Percentiles rank a stretch among this genome's conserved stretches.
These are phyloP conservation scores for Spermophilus dauricus DNA, from an alignment of 2,113 vertebrate genomes.

Conservation along the genomic window DNA sequence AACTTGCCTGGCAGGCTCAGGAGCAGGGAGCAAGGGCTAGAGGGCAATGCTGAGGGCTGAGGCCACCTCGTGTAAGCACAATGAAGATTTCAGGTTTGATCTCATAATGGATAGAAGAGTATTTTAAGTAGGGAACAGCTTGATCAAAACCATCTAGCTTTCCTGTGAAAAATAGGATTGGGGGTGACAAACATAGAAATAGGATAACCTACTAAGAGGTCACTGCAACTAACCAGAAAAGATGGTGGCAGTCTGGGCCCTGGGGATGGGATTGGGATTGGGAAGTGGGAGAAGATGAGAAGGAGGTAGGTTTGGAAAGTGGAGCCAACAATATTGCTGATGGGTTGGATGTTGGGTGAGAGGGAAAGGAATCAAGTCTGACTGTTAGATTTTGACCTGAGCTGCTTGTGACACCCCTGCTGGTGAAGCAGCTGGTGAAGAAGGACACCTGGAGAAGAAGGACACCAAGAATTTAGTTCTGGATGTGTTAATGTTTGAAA, in stretches of 20 bases:
- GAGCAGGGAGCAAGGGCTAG: no score
- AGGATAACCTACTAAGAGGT: neutral
- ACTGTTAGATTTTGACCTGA: neutral
- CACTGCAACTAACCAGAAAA: neutral
- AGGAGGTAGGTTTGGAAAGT: neutral
- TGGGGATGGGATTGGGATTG: no score
- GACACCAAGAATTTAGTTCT: neutral
- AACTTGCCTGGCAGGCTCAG: neutral
- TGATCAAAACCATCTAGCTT: neutral
- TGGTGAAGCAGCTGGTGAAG: no score
- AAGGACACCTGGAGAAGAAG: no score
- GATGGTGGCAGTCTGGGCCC: neutral
- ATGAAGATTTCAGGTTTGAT: neutral
- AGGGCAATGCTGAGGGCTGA: no score
- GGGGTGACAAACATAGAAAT: neutral
- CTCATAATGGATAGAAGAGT: no score
- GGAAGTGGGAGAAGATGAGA: accelerated
- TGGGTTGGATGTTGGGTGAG: neutral
- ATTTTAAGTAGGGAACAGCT: neutral
- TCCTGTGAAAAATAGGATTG: neutral
- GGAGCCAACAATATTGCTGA: neutral
- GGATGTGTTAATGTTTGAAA: neutral
- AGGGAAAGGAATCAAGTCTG: no score
- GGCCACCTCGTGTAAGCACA: accelerated
- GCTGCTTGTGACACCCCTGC: neutral